phyloP scores from a whole-genome alignment of 1,140 invertebrate species.

The Calephelis virginiensis region DNA sequence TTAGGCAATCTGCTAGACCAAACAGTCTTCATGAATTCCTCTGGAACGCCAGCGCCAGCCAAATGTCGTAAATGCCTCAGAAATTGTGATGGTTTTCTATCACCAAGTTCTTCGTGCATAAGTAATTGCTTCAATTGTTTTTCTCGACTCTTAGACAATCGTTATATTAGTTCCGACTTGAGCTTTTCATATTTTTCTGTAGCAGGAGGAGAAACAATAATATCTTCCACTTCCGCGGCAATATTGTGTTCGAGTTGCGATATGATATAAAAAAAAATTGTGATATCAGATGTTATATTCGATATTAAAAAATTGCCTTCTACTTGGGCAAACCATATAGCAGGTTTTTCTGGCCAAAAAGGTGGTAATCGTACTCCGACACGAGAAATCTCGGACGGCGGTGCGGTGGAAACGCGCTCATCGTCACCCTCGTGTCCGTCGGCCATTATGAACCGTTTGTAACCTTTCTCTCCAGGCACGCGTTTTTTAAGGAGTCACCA shows the following conservation, averaged over 20 bases:
- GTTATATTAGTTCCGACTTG: not conserved
- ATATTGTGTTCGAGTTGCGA: no score
- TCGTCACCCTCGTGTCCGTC: no score
- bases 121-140: conserved; percentile 1
- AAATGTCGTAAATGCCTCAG: conserved; percentile 26
- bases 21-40: conserved; percentile 15
- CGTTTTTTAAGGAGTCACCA: no score
- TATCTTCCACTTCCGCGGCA: not conserved
- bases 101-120: not conserved
- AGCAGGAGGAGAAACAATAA: not conserved
- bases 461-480: no score
- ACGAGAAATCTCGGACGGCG: conserved; percentile 16
- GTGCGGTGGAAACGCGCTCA: no score
- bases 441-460: no score
- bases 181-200: conserved; percentile 2
- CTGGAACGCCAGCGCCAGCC: conserved; percentile 24
- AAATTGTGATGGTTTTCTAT: conserved; percentile 24
- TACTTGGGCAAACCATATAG: conserved; percentile 14
- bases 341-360: conserved; percentile 20
- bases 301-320: conserved; percentile 19
- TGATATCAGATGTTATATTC: no score
- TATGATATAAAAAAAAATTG: no score
- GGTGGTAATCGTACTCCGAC: conserved; percentile 20
- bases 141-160: not conserved
- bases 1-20: conserved; percentile 22